These are phyloP conservation scores for Andrena chrysosceles DNA, from an alignment of 2,888 invertebrate species.

Conservation along the genomic window DNA sequence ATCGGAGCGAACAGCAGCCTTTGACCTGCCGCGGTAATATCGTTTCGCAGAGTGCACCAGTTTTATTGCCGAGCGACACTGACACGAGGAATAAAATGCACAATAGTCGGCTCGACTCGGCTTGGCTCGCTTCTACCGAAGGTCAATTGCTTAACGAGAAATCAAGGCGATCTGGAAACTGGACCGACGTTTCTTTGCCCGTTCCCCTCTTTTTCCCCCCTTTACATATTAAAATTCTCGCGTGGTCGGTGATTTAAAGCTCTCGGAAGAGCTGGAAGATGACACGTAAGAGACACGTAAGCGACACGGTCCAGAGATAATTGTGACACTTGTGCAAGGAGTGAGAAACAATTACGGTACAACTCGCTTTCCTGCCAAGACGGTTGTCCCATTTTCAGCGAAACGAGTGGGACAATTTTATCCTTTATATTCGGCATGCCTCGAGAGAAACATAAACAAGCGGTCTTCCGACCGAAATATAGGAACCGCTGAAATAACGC, in stretches of 20 bases:
- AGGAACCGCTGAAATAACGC: background rate
- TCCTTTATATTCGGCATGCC: background rate
- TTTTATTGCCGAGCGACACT: conserved; percentile 11
- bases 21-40: conserved; percentile 35
- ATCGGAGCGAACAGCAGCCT: conserved; percentile 19
- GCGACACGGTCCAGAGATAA: background rate
- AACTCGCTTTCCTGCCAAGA: background rate
- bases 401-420: too few relatives aligned
- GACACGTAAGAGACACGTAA: background rate
- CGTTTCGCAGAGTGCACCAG: background rate
- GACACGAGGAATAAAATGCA: background rate
- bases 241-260: background rate
- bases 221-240: background rate
- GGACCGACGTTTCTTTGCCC: conserved; percentile 18
- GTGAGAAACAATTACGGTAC: background rate
- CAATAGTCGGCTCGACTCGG: background rate
- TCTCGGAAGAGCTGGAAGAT: background rate
- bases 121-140: conserved; percentile 10
- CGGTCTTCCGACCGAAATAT: conserved; percentile 50
- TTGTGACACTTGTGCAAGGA: background rate
- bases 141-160: conserved; percentile 32
- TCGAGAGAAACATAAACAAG: background rate
- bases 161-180: conserved; percentile 34
- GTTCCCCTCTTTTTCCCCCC: background rate
- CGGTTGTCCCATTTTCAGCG: too few relatives aligned